Percentiles rank a stretch among this genome's conserved stretches.
phyloP scores from a whole-genome alignment of 1,140 invertebrate genomes.

The Anagrus nilaparvatae region DNA sequence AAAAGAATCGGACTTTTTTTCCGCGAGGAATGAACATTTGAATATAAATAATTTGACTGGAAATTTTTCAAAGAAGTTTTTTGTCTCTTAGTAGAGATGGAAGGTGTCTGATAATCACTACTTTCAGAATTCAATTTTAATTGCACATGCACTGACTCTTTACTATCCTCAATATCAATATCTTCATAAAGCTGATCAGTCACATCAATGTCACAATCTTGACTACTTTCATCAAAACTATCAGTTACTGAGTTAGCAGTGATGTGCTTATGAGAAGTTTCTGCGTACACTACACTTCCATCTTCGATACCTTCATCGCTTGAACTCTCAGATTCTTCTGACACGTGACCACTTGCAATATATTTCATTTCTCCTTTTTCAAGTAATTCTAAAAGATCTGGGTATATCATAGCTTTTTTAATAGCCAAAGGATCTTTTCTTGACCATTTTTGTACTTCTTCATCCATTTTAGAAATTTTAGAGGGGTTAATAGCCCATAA shows the following conservation, averaged over 20 bases:
- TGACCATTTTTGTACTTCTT: conserved; percentile 94
- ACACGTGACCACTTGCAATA: no score
- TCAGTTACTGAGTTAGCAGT: conserved; percentile 43
- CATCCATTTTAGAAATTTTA: conserved; percentile 92
- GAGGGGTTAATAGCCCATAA: conserved; percentile 94
- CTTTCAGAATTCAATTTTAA: conserved; percentile 31
- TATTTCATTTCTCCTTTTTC: conserved; percentile 81
- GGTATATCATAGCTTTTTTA: conserved; percentile 82
- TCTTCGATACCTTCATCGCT: conserved; percentile 38
- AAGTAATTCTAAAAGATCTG: conserved; percentile 69
- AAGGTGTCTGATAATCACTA: conserved; percentile 26
- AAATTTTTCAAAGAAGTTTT: conserved; percentile 33
- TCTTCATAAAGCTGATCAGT: conserved; percentile 43
- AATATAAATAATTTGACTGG: conserved; percentile 40
- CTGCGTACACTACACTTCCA: conserved; percentile 36
- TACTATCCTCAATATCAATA: conserved; percentile 46
- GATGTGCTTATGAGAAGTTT: conserved; percentile 35
- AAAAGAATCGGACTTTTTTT: conserved; percentile 35
- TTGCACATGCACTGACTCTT: conserved; percentile 37
- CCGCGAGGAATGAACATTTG: conserved; percentile 32
- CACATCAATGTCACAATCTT: conserved; percentile 49
- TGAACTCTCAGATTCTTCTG: conserved; percentile 14
- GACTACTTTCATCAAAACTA: conserved; percentile 46
- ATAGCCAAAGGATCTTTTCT: conserved; percentile 82
- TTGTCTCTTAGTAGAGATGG: conserved; percentile 30